phyloP scores from a whole-genome alignment of 2,797 vertebrate genomes.

The Enteromius trimaculatus region DNA sequence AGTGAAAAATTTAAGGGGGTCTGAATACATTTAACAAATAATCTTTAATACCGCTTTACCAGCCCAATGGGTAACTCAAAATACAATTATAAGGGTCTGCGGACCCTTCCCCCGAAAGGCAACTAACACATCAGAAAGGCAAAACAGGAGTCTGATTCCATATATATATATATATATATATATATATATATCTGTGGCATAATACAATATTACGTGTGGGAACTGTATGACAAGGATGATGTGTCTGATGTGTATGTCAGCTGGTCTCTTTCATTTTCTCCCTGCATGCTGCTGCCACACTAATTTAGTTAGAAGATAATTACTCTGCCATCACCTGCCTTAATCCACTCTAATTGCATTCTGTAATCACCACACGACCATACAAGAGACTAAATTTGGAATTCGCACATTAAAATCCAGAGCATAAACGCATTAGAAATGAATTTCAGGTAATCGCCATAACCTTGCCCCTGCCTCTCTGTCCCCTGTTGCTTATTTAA shows the following conservation, averaged over 20 bases:
- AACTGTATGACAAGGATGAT: constrained; percentile 8
- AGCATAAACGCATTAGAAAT: constrained; percentile 51
- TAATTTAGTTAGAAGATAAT: constrained; percentile 60
- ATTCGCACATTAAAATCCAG: constrained; percentile 43
- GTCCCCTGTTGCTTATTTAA: constrained; percentile 43
- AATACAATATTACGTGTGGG: constrained; percentile 3
- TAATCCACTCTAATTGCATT: constrained; percentile 58
- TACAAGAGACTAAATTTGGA: constrained; percentile 58
- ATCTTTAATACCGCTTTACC: no score
- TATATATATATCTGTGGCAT: background rate
- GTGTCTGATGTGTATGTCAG: constrained; percentile 17
- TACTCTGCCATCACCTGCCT: constrained; percentile 49
- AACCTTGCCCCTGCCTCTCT: constrained; percentile 25
- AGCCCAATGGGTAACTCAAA: no score
- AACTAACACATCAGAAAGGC: no score
- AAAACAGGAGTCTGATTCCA: no score
- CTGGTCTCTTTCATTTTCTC: constrained; percentile 26
- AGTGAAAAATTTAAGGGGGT: no score
- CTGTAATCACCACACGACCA: constrained; percentile 56
- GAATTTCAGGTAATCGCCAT: constrained; percentile 47
- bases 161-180: no score
- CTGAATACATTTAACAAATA: no score
- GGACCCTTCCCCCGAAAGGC: no score
- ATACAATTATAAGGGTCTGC: no score
- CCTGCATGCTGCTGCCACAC: constrained; percentile 31